These are phyloP conservation scores for Linhomoeus sp. DNA, from an alignment of 2,888 invertebrate genomes.

Conservation along the genomic window DNA sequence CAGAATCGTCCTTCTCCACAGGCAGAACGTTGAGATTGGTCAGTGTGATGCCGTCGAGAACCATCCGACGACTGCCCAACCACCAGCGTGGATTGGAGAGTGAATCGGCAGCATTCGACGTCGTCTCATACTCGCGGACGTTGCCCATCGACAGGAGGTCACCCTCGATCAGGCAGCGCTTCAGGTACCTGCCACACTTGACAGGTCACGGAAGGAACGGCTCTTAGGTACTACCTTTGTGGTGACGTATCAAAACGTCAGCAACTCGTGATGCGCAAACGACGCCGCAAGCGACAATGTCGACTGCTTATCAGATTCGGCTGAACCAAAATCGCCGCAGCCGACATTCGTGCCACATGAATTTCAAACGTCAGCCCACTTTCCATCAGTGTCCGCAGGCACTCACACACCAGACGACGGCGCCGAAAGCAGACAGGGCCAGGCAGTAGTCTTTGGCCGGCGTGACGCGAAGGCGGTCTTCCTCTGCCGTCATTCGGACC, in stretches of 20 bases:
- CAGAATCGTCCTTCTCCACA: constrained; percentile 24
- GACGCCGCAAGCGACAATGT: no score
- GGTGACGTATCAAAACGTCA: no score
- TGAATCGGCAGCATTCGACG: constrained; percentile 11
- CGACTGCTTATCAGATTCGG: no score
- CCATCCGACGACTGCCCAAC: constrained; percentile 31
- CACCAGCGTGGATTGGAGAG: no score
- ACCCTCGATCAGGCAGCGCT: constrained; percentile 60
- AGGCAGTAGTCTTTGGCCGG: constrained; percentile 47
- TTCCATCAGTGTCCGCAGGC: no score
- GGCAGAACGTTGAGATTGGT: constrained; percentile 49
- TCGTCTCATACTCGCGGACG: constrained; percentile 34
- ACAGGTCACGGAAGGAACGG: no score
- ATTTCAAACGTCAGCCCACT: no score
- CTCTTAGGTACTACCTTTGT: no score
- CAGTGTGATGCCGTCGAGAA: constrained; percentile 72
- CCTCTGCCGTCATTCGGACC: constrained; percentile 46
- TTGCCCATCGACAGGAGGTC: constrained; percentile 43
- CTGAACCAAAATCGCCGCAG: no score
- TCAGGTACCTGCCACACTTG: constrained; percentile 40
- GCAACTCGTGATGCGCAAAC: no score
- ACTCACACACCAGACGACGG: constrained; percentile 45
- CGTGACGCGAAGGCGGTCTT: constrained; percentile 31
- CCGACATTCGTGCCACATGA: no score
- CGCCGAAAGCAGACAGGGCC: constrained; percentile 61